Conservation (phyloP, 2,113 vertebrate species). For the Sterna hirundo region DNA sequence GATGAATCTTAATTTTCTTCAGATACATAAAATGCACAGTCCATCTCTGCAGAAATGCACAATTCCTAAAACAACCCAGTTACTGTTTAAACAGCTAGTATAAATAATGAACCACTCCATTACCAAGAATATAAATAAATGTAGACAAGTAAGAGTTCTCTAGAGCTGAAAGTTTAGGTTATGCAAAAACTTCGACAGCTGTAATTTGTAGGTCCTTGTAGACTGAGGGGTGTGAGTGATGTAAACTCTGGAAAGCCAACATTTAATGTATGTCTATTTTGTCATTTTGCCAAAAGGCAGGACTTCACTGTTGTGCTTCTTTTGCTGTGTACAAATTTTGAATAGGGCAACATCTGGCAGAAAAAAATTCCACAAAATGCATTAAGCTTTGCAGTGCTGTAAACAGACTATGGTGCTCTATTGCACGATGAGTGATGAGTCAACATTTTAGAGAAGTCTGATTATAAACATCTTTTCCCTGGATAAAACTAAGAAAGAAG, state of each 20-base stretch:
- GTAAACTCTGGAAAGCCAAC: constrained; percentile 46
- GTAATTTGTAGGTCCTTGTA: constrained; percentile 72
- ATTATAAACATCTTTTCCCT: not conserved
- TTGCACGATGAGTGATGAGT: not conserved
- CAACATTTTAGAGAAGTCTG: not conserved
- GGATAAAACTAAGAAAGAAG: not conserved
- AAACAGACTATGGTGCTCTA: not conserved
- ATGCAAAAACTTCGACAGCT: constrained; percentile 67
- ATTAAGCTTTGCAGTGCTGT: not conserved
- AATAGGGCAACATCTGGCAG: constrained; percentile 45
- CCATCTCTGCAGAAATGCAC: constrained; percentile 39
- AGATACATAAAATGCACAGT: not conserved
- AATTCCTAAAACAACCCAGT: constrained; percentile 63
- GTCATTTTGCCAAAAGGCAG: constrained; percentile 67
- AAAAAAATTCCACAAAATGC: not conserved
- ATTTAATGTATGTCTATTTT: constrained; percentile 70
- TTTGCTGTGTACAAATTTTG: constrained; percentile 39
- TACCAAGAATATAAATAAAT: constrained; percentile 70
- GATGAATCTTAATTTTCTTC: not conserved
- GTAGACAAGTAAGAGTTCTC: constrained; percentile 69
- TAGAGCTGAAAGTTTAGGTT: constrained; percentile 76
- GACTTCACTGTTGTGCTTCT: constrained; percentile 12
- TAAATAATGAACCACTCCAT: constrained; percentile 74
- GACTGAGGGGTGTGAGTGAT: constrained; percentile 65
- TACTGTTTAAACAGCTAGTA: constrained; percentile 71